phyloP scores from a whole-genome alignment of 1,140 invertebrate genomes.

The Ceratitis capitata region DNA sequence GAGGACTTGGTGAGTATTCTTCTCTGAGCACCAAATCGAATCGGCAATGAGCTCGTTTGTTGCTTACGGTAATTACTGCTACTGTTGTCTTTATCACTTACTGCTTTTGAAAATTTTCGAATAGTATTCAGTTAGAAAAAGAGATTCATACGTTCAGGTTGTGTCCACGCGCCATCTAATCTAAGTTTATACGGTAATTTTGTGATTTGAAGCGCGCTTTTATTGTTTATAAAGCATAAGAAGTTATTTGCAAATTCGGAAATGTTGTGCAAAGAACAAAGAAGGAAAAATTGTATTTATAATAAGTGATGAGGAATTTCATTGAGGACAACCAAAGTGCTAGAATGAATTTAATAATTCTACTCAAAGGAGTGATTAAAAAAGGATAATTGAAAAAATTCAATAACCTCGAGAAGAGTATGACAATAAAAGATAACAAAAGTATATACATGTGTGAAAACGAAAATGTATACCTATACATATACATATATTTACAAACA shows the following conservation, averaged over 20 bases:
- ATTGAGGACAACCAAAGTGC: no score
- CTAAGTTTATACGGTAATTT: neutral
- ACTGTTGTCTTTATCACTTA: neutral
- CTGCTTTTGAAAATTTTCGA: constrained; percentile 18
- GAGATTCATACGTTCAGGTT: constrained; percentile 37
- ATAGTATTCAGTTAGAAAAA: constrained; percentile 44
- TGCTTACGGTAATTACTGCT: neutral
- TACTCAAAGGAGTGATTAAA: neutral
- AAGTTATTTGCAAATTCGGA: neutral
- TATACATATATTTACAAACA: neutral
- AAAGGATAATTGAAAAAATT: neutral
- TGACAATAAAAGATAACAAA: neutral
- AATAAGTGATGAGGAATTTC: no score
- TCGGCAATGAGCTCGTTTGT: neutral
- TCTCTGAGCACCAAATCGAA: neutral
- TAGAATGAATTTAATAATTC: neutral
- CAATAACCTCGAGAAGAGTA: neutral
- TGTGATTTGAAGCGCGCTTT: neutral
- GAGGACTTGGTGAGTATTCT: neutral
- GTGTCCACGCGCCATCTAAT: neutral
- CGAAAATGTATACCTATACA: neutral
- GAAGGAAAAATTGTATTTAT: neutral
- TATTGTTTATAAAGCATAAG: neutral
- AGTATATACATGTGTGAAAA: neutral
- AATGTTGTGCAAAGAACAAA: no score